These are phyloP conservation scores for Rhynchomys soricoides DNA, from an alignment of 2,113 vertebrate genomes.

Conservation along the genomic window DNA sequence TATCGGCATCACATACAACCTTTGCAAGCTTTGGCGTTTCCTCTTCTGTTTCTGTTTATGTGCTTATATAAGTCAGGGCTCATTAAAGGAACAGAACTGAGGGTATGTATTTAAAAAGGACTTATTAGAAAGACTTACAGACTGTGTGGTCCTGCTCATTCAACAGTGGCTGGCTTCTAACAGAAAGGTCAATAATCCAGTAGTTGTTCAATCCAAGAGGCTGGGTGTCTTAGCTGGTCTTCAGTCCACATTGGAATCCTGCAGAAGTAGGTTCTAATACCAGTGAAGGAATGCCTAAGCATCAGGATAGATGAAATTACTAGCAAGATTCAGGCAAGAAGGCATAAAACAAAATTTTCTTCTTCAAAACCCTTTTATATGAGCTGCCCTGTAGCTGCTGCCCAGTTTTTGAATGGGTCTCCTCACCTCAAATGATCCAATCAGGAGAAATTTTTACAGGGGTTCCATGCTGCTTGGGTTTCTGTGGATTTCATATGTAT, in stretches of 20 bases:
- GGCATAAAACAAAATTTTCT: background rate
- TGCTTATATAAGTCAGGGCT: background rate
- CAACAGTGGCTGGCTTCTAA: background rate
- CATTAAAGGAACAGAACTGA: background rate
- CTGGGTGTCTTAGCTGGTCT: background rate
- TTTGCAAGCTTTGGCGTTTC: background rate
- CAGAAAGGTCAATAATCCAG: background rate
- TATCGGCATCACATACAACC: background rate
- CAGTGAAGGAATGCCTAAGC: background rate
- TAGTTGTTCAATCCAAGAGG: background rate
- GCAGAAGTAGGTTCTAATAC: background rate
- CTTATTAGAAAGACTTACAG: background rate
- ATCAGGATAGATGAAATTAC: background rate
- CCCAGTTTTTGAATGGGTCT: background rate
- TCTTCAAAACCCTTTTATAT: background rate
- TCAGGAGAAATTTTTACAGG: background rate
- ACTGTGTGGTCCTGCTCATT: background rate
- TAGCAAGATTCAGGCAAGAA: background rate
- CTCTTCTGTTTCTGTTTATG: background rate
- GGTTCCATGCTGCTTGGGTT: background rate
- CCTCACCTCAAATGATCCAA: background rate
- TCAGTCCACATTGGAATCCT: background rate
- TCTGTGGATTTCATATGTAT: background rate
- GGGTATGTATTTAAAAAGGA: background rate
- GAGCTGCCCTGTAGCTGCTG: background rate